phyloP scores from a whole-genome alignment of 1,140 invertebrate genomes.

The Tetramorium alpestre region DNA sequence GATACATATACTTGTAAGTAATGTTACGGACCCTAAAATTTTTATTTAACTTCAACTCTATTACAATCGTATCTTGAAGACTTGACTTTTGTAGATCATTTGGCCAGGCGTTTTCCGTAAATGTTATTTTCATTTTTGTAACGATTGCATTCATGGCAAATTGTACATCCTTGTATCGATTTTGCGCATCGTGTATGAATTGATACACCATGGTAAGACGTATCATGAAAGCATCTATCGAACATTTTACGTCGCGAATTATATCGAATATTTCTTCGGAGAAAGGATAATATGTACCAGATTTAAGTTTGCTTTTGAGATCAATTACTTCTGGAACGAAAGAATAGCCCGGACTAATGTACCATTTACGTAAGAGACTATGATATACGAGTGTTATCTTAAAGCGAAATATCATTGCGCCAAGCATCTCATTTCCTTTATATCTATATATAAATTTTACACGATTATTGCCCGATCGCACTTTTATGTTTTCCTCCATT shows the following conservation, averaged over 20 bases:
- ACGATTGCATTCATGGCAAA: slow-evolving; percentile 14
- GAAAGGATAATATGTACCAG: slow-evolving; percentile 33
- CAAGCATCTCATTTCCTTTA: not conserved
- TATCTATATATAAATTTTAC: slow-evolving; percentile 50
- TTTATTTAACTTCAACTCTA: slow-evolving; percentile 30
- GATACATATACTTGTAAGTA: not conserved
- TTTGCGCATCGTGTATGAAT: slow-evolving; percentile 26
- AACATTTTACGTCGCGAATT: not conserved
- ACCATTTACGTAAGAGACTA: slow-evolving; percentile 52
- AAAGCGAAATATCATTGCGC: slow-evolving; percentile 20
- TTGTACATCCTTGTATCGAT: slow-evolving; percentile 25
- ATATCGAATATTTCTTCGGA: not conserved
- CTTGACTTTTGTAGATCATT: not conserved
- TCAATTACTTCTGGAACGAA: slow-evolving; percentile 29
- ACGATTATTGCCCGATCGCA: not conserved
- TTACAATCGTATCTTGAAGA: not conserved
- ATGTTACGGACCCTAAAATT: slow-evolving; percentile 7
- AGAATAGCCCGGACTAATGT: slow-evolving; percentile 40
- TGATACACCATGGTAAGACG: not conserved
- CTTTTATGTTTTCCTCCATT: slow-evolving; percentile 3
- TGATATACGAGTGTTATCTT: slow-evolving; percentile 49
- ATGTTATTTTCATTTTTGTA: not conserved
- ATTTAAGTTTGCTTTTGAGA: not conserved
- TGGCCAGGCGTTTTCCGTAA: slow-evolving; percentile 55
- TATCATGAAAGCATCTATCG: slow-evolving; percentile 3